Conservation (phyloP, 2,888 invertebrate genomes). For the Ecliptopera silaceata region DNA sequence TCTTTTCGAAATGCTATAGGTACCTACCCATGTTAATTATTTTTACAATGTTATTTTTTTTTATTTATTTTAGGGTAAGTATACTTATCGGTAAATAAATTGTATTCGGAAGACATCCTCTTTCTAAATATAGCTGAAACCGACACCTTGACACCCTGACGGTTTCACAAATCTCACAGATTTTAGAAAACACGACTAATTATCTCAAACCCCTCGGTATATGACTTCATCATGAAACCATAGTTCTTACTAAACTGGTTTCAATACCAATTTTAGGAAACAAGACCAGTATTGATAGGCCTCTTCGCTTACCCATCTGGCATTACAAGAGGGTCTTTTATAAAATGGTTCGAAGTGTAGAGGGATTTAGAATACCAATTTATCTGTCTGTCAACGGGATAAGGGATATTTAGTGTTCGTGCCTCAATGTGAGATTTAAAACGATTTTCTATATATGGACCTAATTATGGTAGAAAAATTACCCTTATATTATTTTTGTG, state of each 20-base stretch:
- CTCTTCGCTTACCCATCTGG: constrained; percentile 1
- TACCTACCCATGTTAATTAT: too few species aligned
- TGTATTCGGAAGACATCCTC: constrained; percentile 30
- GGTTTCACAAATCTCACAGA: constrained; percentile 54
- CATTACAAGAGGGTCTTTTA: constrained; percentile 19
- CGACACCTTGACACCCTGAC: constrained; percentile 48
- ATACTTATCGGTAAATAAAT: constrained; percentile 18
- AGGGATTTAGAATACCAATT: constrained; percentile 69
- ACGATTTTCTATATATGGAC: constrained; percentile 50
- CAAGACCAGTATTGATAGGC: constrained; percentile 28
- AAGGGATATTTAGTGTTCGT: constrained; percentile 57
- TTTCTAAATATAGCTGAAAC: constrained; percentile 46
- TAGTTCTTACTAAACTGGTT: constrained; percentile 26
- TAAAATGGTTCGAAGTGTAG: constrained; percentile 39
- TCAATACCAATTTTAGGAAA: constrained; percentile 20
- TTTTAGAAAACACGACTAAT: constrained; percentile 43
- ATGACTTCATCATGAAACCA: background rate
- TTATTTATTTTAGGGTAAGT: too few species aligned
- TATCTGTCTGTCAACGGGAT: constrained; percentile 72
- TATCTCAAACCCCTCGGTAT: constrained; percentile 11
- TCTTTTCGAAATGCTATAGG: too few species aligned
- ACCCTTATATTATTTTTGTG: constrained; percentile 14
- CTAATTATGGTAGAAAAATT: constrained; percentile 38
- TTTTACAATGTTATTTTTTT: too few species aligned
- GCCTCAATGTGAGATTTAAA: constrained; percentile 43